Percentiles rank a stretch among this genome's conserved stretches.
These are phyloP conservation scores for Heteromurus nitidus DNA, from an alignment of 2,888 invertebrate genomes.

Conservation along the genomic window DNA sequence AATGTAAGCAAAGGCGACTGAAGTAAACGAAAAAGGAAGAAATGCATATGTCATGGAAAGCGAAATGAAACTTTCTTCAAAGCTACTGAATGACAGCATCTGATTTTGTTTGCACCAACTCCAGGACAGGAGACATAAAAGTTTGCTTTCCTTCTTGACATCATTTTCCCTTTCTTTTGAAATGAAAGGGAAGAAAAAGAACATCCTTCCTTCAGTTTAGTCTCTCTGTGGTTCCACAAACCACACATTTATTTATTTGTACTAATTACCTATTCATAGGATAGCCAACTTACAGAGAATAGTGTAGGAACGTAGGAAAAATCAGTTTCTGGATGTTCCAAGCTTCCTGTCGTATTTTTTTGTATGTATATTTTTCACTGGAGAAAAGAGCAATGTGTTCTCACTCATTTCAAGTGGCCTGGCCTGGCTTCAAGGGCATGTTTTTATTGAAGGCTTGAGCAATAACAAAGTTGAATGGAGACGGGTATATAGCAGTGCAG, in stretches of 20 bases:
- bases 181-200: background rate
- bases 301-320: too few relatives aligned
- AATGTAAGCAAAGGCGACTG: too few relatives aligned
- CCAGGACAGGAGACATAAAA: background rate
- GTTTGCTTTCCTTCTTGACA: background rate
- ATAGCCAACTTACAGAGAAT: too few relatives aligned
- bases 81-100: too few relatives aligned
- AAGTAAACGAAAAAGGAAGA: background rate
- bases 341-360: too few relatives aligned
- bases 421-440: too few relatives aligned
- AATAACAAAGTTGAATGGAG: too few relatives aligned
- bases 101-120: background rate
- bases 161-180: background rate
- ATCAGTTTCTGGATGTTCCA: too few relatives aligned
- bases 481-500: background rate
- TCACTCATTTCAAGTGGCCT: background rate
- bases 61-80: too few relatives aligned
- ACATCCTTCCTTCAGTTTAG: too few relatives aligned
- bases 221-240: slow-evolving; percentile 1
- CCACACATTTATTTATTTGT: slow-evolving; percentile 1
- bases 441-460: too few relatives aligned
- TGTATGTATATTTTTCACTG: too few relatives aligned
- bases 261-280: background rate
- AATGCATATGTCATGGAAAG: background rate
- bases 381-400: slow-evolving; percentile 26